A percentile compares a stretch with the other conserved stretches of the same genome.
Evolutionary conservation across 1,140 invertebrate genomes (phyloP).

Genomic region (Drosophila sechellia): DNA sequence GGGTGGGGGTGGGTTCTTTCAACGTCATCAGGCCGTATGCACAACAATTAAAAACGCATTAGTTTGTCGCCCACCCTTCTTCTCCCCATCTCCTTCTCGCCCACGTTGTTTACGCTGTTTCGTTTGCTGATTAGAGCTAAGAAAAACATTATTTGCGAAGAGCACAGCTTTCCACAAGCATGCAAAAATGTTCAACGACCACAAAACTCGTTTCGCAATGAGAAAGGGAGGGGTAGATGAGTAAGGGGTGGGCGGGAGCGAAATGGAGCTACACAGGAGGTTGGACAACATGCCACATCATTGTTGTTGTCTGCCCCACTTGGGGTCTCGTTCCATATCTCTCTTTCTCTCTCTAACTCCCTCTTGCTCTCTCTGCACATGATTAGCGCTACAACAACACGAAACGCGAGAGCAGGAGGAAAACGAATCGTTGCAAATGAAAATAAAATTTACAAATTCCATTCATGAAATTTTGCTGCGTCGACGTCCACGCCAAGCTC

Average conservation of each 20-base stretch:
- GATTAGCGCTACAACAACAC: conserved; percentile 63
- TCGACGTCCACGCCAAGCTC: conserved; percentile 48
- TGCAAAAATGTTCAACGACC: conserved; percentile 38
- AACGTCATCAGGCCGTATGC: conserved; percentile 28
- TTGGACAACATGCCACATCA: conserved; percentile 54
- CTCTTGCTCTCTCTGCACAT: conserved; percentile 48
- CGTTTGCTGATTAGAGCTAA: conserved; percentile 35
- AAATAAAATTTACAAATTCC: conserved; percentile 83
- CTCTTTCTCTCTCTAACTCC: conserved; percentile 4
- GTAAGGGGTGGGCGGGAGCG: neutral
- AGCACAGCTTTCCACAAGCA: conserved; percentile 36
- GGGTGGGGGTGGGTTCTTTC: conserved; percentile 7
- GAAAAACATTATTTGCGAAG: conserved; percentile 34
- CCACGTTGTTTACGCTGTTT: conserved; percentile 22
- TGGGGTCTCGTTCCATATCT: conserved; percentile 20
- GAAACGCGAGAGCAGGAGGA: conserved; percentile 34
- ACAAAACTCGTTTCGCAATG: conserved; percentile 61
- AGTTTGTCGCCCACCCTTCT: conserved; percentile 14
- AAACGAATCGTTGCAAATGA: conserved; percentile 71
- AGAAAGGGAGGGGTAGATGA: neutral
- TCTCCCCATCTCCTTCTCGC: neutral
- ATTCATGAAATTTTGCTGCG: conserved; percentile 81
- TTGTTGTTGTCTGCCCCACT: conserved; percentile 69
- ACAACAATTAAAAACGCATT: conserved; percentile 74
- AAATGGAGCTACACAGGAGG: conserved; percentile 9